A percentile compares a stretch with the other conserved stretches of the same genome.
These are phyloP conservation scores for Talpa occidentalis DNA, from an alignment of 2,113 vertebrate species.

Conservation along the genomic window DNA sequence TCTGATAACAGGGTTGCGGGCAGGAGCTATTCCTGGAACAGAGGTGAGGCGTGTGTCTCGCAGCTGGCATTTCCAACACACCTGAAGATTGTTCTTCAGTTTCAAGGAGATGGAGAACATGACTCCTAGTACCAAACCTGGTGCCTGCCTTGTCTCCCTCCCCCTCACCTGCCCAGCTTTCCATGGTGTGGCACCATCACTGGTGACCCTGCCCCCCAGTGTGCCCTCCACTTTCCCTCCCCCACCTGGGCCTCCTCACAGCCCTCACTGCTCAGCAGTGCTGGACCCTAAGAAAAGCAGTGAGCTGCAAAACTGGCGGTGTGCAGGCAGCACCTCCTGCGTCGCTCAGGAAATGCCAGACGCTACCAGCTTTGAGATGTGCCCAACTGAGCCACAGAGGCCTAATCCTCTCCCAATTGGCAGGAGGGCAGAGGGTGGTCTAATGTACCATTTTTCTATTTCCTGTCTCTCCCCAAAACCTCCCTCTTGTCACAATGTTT, in stretches of 20 bases:
- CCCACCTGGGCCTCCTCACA: neutral
- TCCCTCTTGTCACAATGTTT: neutral
- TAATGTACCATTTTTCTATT: neutral
- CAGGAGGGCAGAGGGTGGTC: neutral
- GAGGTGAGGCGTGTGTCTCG: rapidly evolving
- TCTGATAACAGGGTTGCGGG: too few relatives aligned
- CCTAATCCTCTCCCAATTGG: neutral
- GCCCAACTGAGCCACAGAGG: neutral
- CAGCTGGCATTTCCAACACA: neutral
- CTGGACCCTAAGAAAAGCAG: too few relatives aligned
- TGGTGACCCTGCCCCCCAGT: too few relatives aligned
- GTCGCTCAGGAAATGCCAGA: neutral
- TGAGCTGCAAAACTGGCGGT: neutral
- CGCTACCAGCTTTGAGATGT: neutral
- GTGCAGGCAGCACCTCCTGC: too few relatives aligned
- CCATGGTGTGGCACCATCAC: too few relatives aligned
- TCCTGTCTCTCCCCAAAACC: neutral
- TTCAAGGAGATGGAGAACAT: neutral
- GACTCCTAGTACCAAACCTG: too few relatives aligned
- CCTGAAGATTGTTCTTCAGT: neutral
- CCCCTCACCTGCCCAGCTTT: neutral
- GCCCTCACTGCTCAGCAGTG: neutral
- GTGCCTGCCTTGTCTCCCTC: neutral
- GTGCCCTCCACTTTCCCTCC: neutral
- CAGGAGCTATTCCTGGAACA: neutral